Evolutionary conservation across 1,140 invertebrate genomes (phyloP), one percentile per base, ranked within the genome.

Genomic region (Maniola jurtina): DNA sequence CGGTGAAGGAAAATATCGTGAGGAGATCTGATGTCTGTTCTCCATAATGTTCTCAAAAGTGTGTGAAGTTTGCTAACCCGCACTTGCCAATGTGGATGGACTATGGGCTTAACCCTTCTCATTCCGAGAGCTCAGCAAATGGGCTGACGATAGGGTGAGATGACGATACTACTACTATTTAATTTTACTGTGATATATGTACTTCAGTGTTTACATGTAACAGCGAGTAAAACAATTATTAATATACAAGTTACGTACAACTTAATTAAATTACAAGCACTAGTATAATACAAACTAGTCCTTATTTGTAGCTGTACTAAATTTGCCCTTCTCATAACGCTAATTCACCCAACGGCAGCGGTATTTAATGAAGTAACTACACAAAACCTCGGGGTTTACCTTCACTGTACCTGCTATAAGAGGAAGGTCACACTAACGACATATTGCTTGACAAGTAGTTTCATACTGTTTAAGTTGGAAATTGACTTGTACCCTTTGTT

Each of bases 291-390:
- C 16, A 7, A 52, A 52, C 15, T 25, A 13, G 25, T 34, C 25
- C 25, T 55, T 34, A 34, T 55, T 55, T 55, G 33, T 25, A 0
- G 33, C 16, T 55, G 4, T 35, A 34, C 52, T 34, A 55, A 55
- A 55, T 55, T 55, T 55, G 42, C 52, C 48, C 25, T 55, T 35
- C 52, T 55, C 52, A 34, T 55, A 34, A 34, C 52, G 33, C 52
- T 55, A 34, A 35, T 55, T 55, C 13, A 34, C 33, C 16, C 11
- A 25, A n/a, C 7, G 15, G 33, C 48, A 14, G 13, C 11, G 35
- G 8, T 55, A 55, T 55, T 55, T 55, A 55, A 55, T 55, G 33
- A 34, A 55, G 16, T 16, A 34, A 55, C 52, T 55, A 55, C 15
- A 25, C 48, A 50, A 34, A 55, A 34, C 52, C 25, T 9, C 13